Base-by-base conservation (phyloP, 2,888 invertebrate genomes). In the Neoitamus cyanurus region DNA sequence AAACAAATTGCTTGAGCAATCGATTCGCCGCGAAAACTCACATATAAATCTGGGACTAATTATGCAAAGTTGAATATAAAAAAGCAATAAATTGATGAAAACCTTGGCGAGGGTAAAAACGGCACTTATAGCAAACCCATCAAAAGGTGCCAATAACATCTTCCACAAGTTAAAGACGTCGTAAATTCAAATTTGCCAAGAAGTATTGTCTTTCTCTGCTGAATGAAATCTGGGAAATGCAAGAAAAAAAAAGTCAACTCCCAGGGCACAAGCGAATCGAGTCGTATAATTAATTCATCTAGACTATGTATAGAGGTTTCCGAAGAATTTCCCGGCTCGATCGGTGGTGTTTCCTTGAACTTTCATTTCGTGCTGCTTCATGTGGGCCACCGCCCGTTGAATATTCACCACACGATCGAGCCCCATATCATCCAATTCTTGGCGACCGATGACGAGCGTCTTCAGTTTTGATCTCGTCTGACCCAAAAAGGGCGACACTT, bases 401-500 rank as follows among this genome's bases (percentile, higher is more conserved):
- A 58, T 72, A 72, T 72, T 72, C 72, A 31, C 15, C 72, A 30
- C 72, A 72, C 72, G 72, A 72, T 72, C 5, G 34, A 42, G 58
- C 9, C 15, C 72, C 31, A 34, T 31, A 15, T 72, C n/a, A 31
- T 28, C 72, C 6, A 31, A 72, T 72, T 72, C 72, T 34, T 34
- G 72, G 20, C n/a, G 72, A 31, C 30, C 34, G 58, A 20, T 6
- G 58, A 9, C 58, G 15, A 42, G 6, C 58, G 58, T 58, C 58
- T 72, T 72, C 15, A 34, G 34, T 72, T 72, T 72, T 72, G 72
- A 72, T 72, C 72, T 72, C n/a, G 72, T 72, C 72, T 72, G 72
- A 72, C 72, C 72, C 30, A 72, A 34, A 72, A 34, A 31, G 30
- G 72, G 72, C 15, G 34, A 15, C 34, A 34, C 28, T 72, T 72